Percentiles rank a stretch among this genome's conserved stretches.
phyloP scores from a whole-genome alignment of 2,888 invertebrate species.

The Rotaria socialis region DNA sequence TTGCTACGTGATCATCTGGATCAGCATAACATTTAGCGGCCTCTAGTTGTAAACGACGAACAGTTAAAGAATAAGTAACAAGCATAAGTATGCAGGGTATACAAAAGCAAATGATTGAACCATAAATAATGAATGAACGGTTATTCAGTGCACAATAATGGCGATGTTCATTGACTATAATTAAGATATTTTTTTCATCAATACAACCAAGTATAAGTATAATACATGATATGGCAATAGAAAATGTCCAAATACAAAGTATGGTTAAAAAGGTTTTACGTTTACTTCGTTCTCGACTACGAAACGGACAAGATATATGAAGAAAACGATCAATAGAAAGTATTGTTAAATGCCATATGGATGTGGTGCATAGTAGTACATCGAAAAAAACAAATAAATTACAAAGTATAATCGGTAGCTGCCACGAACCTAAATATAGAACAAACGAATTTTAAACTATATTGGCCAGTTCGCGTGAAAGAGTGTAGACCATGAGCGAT shows the following conservation, averaged over 20 bases:
- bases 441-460: too few species aligned
- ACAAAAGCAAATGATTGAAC: constrained; percentile 44
- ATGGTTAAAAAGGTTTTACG: constrained; percentile 40
- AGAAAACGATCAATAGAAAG: constrained; percentile 44
- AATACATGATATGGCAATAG: constrained; percentile 40
- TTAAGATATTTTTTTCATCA: constrained; percentile 37
- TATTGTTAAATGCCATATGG: constrained; percentile 43
- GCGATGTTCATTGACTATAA: constrained; percentile 12
- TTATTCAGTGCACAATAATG: constrained; percentile 39
- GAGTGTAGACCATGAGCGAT: too few species aligned
- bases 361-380: constrained; percentile 43
- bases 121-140: constrained; percentile 42
- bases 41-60: constrained; percentile 38
- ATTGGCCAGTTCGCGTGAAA: too few species aligned
- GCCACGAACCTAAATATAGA: neutral
- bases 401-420: neutral
- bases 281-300: constrained; percentile 39
- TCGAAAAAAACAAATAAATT: constrained; percentile 30
- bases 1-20: neutral
- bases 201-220: constrained; percentile 40
- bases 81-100: constrained; percentile 44
- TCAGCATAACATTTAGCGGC: constrained; percentile 27
- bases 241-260: constrained; percentile 43
- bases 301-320: constrained; percentile 41
- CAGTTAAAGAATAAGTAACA: constrained; percentile 40